A percentile compares a stretch with the other conserved stretches of the same genome.
Evolutionary conservation across 1,140 invertebrate genomes (phyloP).

Genomic region (Condylostylus longicornis): DNA sequence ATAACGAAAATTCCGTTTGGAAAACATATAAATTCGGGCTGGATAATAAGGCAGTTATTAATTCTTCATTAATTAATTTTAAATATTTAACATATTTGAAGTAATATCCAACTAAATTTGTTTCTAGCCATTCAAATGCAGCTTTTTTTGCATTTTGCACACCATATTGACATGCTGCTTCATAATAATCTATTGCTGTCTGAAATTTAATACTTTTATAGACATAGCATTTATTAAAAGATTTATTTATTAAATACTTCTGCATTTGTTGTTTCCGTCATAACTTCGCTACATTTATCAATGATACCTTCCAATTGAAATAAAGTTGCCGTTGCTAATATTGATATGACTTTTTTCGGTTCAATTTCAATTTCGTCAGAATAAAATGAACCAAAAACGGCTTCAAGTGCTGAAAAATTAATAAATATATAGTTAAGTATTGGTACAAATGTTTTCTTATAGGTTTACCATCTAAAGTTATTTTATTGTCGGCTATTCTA

Average conservation of each 20-base stretch:
- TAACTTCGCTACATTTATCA: constrained; percentile 57
- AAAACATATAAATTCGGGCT: constrained; percentile 56
- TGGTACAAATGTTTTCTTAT: constrained; percentile 4
- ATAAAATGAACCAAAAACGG: constrained; percentile 65
- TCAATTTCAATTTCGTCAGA: constrained; percentile 60
- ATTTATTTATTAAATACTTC: constrained; percentile 22
- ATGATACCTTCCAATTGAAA: constrained; percentile 64
- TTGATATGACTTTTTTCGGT: constrained; percentile 49
- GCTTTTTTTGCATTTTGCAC: constrained; percentile 43
- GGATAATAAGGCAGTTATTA: constrained; percentile 50
- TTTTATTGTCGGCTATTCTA: constrained; percentile 58
- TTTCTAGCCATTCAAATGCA: constrained; percentile 52
- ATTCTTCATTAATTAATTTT: constrained; percentile 42
- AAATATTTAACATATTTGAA: constrained; percentile 39
- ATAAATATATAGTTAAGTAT: constrained; percentile 1
- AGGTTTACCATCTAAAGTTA: constrained; percentile 46
- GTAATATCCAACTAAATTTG: constrained; percentile 49
- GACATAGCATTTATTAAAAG: constrained; percentile 5
- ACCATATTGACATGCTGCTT: constrained; percentile 51
- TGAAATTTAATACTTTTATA: too few relatives aligned
- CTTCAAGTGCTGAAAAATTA: constrained; percentile 43
- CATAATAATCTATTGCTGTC: constrained; percentile 54
- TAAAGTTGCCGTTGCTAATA: constrained; percentile 59
- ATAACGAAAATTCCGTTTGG: constrained; percentile 69
- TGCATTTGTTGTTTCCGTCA: constrained; percentile 59